These are phyloP conservation scores for Thomomys bottae DNA, from an alignment of 2,113 vertebrate species.

Conservation along the genomic window DNA sequence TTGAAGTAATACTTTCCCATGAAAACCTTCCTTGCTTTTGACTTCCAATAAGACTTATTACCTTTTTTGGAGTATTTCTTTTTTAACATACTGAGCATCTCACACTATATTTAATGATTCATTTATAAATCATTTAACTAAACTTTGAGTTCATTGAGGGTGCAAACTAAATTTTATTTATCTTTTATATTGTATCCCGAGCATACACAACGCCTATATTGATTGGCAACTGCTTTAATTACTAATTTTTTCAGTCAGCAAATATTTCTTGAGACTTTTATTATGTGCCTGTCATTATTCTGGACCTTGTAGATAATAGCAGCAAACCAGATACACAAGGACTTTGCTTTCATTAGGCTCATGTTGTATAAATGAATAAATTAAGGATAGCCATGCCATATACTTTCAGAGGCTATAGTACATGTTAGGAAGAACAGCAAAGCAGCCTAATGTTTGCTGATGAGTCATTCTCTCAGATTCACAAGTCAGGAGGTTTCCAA, in stretches of 20 bases:
- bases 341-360: neutral
- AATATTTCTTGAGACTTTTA: neutral
- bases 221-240: neutral
- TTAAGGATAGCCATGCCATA: neutral
- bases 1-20: neutral
- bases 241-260: neutral
- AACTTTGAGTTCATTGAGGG: neutral
- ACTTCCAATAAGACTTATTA: neutral
- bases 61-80: neutral
- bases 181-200: neutral
- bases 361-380: neutral
- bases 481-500: neutral
- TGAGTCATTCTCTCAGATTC: neutral
- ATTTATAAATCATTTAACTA: constrained; percentile 3
- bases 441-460: neutral
- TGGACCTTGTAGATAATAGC: neutral
- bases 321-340: neutral
- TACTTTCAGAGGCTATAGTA: neutral
- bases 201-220: neutral
- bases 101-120: constrained; percentile 15
- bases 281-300: neutral
- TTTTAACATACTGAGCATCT: neutral
- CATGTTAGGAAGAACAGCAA: neutral
- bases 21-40: neutral
- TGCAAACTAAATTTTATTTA: neutral